phyloP scores from a whole-genome alignment of 2,888 invertebrate species.

The Drosophila colorata region DNA sequence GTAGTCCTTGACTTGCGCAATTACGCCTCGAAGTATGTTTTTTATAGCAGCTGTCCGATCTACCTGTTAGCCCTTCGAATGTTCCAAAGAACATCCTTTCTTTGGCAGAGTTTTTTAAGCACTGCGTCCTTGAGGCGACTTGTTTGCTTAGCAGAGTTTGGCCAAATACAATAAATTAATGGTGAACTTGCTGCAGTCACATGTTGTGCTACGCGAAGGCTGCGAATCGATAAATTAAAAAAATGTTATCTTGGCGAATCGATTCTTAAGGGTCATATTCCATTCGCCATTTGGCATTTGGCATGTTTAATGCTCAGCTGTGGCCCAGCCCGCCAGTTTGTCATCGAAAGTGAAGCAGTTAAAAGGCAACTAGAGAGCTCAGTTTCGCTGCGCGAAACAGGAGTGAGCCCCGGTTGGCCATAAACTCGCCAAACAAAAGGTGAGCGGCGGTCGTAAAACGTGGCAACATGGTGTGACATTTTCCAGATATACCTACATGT shows the following conservation, averaged over 20 bases:
- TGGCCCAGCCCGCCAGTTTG: conserved; percentile 32
- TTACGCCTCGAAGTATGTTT: conserved; percentile 53
- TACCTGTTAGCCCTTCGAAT: conserved; percentile 65
- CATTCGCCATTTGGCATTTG: conserved; percentile 24
- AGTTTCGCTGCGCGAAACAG: conserved; percentile 21
- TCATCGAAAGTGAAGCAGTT: conserved; percentile 69
- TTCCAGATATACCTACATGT: conserved; percentile 36
- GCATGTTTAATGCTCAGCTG: conserved; percentile 15
- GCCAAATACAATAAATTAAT: conserved; percentile 48
- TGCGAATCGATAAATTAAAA: conserved; percentile 57
- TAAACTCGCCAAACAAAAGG: conserved; percentile 75
- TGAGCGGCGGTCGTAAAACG: conserved; percentile 73
- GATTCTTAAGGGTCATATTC: conserved; percentile 22
- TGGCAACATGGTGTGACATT: conserved; percentile 78
- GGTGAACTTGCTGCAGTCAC: conserved; percentile 50
- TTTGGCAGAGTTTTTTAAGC: conserved; percentile 29
- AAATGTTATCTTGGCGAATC: conserved; percentile 30
- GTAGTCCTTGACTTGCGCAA: conserved; percentile 52
- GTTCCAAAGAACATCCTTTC: conserved; percentile 62
- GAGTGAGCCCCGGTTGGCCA: conserved; percentile 54
- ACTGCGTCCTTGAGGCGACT: conserved; percentile 55
- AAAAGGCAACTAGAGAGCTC: conserved; percentile 46
- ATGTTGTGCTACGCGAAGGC: conserved; percentile 6
- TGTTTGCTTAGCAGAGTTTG: conserved; percentile 28
- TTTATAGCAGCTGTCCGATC: conserved; percentile 59